These are phyloP conservation scores for Rhea americana DNA, from an alignment of 2,113 vertebrate species.

Conservation along the genomic window DNA sequence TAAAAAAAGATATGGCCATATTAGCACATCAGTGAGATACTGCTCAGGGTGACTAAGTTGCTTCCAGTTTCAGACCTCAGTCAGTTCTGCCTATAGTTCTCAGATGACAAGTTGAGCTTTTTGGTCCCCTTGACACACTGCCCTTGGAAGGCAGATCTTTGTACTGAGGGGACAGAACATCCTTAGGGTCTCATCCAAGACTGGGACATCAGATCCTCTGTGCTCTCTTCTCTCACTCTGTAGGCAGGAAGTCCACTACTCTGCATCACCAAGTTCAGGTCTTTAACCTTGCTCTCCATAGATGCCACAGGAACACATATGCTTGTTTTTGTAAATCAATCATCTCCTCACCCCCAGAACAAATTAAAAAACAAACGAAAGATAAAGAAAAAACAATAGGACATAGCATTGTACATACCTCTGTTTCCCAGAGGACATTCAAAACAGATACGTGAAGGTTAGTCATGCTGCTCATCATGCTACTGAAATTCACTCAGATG, in stretches of 20 bases:
- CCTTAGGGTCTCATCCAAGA: background rate
- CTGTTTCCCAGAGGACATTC: background rate
- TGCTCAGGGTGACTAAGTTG: background rate
- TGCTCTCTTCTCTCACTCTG: background rate
- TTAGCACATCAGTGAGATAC: background rate
- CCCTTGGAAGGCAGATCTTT: background rate
- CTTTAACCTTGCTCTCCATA: background rate
- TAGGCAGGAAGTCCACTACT: background rate
- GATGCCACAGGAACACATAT: rapidly evolving
- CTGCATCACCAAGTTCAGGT: background rate
- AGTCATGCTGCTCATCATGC: background rate
- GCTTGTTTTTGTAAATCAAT: background rate
- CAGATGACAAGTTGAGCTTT: background rate
- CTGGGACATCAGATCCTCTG: background rate
- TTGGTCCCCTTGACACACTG: background rate
- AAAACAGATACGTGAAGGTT: background rate
- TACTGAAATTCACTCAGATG: background rate
- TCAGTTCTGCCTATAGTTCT: background rate
- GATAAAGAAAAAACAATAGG: background rate
- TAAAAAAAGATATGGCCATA: background rate
- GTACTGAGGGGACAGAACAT: background rate
- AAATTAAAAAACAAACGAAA: background rate
- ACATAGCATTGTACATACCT: background rate
- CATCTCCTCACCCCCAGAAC: background rate
- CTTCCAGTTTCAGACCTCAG: background rate